Conservation (phyloP, 2,113 vertebrate genomes). For the Sylvietta virens region DNA sequence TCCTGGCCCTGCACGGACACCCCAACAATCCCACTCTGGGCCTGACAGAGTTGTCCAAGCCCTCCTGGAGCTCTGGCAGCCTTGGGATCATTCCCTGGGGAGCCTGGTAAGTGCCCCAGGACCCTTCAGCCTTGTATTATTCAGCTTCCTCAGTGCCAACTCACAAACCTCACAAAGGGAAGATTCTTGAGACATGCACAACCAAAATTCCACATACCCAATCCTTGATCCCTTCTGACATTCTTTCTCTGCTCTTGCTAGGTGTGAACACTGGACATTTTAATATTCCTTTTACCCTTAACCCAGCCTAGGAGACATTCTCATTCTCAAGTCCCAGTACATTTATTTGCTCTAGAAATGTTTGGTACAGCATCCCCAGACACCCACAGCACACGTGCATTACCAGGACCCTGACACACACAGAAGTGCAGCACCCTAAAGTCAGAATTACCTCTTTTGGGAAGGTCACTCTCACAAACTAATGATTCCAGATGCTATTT, state of each 20-base stretch:
- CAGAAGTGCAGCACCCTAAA: neutral
- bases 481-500: neutral
- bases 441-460: neutral
- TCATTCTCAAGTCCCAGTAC: neutral
- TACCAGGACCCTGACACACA: neutral
- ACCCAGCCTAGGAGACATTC: neutral
- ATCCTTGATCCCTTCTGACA: neutral
- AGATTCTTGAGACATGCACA: neutral
- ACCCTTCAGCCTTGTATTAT: neutral
- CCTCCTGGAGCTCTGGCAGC: neutral
- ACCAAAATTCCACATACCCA: neutral
- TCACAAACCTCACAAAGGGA: neutral
- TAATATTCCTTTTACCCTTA: neutral
- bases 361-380: neutral
- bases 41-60: rapidly evolving
- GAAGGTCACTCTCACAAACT: neutral
- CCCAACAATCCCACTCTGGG: neutral
- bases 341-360: neutral
- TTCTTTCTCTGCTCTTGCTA: neutral
- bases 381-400: rapidly evolving
- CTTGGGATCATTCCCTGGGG: neutral
- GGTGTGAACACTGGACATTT: neutral
- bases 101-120: neutral
- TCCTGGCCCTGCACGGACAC: neutral
- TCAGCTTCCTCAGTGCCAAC: neutral